These are phyloP conservation scores for Clunio marinus DNA, from an alignment of 2,888 invertebrate species.

Conservation along the genomic window DNA sequence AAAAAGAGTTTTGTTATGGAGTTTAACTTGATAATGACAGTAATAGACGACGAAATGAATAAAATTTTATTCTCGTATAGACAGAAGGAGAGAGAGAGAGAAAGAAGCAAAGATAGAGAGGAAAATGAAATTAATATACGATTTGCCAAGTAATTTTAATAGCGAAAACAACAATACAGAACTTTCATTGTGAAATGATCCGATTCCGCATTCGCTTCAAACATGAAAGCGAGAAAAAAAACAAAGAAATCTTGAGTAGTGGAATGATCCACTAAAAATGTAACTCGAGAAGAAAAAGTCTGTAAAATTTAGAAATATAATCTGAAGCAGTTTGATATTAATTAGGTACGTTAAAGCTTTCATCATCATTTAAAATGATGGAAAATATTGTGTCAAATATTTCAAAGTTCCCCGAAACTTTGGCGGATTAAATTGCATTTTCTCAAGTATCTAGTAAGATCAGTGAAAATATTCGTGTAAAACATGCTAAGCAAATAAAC, in stretches of 20 bases:
- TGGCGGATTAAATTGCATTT: too few relatives aligned
- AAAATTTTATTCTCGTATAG: neutral
- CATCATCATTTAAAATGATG: too few relatives aligned
- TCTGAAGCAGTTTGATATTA: neutral
- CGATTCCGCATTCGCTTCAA: slow-evolving; percentile 11
- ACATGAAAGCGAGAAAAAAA: neutral
- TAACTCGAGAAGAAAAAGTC: neutral
- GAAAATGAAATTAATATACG: slow-evolving; percentile 14
- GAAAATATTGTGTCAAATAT: too few relatives aligned
- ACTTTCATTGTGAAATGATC: slow-evolving; percentile 22
- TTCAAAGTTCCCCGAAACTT: too few relatives aligned
- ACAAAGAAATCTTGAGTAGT: neutral
- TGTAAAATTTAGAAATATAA: too few relatives aligned
- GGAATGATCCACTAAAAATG: neutral
- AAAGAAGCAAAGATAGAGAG: neutral
- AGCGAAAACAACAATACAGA: slow-evolving; percentile 24
- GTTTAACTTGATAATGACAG: neutral
- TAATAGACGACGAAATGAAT: neutral
- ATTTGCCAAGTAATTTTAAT: neutral
- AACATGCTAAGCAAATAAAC: slow-evolving; percentile 8
- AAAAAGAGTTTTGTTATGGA: neutral
- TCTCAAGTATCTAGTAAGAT: too few relatives aligned
- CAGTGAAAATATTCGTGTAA: too few relatives aligned
- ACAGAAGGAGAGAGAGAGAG: slow-evolving; percentile 1
- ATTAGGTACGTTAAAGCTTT: too few relatives aligned